Conservation (phyloP, 2,888 invertebrate species). For the Drosophila aldrichi region DNA sequence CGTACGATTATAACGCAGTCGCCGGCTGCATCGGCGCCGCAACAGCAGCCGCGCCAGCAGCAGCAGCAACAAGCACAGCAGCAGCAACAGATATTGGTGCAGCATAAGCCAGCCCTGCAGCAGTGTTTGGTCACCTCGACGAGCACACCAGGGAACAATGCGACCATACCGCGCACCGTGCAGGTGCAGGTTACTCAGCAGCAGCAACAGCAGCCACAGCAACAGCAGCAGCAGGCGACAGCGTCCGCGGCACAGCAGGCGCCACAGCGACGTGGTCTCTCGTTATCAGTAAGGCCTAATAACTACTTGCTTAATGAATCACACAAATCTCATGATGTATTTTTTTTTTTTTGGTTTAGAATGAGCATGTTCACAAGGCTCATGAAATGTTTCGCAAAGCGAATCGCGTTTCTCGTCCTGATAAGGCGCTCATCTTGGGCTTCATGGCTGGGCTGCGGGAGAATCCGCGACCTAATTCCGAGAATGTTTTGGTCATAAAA, state of each 20-base stretch:
- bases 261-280: slow-evolving; percentile 84
- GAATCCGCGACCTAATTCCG: slow-evolving; percentile 98
- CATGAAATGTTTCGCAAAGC: slow-evolving; percentile 99
- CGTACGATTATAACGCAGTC: slow-evolving; percentile 84
- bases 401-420: slow-evolving; percentile 97
- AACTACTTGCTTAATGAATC: not conserved
- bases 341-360: slow-evolving; percentile 86
- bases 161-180: slow-evolving; percentile 76
- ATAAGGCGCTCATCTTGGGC: slow-evolving; percentile 98
- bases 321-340: not conserved
- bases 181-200: slow-evolving; percentile 81
- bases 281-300: slow-evolving; percentile 80
- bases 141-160: slow-evolving; percentile 58
- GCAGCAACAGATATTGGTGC: slow-evolving; percentile 83
- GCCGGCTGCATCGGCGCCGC: slow-evolving; percentile 65
- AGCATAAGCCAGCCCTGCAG: slow-evolving; percentile 82
- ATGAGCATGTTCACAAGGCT: slow-evolving; percentile 98
- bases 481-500: slow-evolving; percentile 98
- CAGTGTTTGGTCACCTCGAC: slow-evolving; percentile 80
- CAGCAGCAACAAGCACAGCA: slow-evolving; percentile 82
- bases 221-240: slow-evolving; percentile 74
- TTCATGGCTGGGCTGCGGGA: slow-evolving; percentile 99
- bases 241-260: slow-evolving; percentile 65
- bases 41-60: slow-evolving; percentile 83
- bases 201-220: slow-evolving; percentile 50